Percentiles rank a stretch among this genome's conserved stretches.
phyloP scores from a whole-genome alignment of 2,888 invertebrate genomes.

The Thysanoteuthis rhombus region DNA sequence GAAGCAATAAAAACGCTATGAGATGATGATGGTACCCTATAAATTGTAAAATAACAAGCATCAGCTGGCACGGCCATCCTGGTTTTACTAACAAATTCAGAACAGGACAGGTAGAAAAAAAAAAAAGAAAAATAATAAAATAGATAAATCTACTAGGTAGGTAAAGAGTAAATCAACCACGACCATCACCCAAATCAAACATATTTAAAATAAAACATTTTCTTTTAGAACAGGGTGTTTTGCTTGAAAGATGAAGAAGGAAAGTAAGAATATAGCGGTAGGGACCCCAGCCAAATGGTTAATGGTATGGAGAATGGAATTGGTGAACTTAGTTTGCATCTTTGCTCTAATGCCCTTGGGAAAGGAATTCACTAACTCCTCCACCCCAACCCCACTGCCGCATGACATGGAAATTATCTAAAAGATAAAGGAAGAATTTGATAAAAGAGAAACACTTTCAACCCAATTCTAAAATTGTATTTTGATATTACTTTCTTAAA shows the following conservation, averaged over 20 bases:
- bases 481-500: no score
- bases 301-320: no score
- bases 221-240: background rate
- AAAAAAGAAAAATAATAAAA: no score
- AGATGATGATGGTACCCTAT: constrained; percentile 30
- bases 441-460: no score
- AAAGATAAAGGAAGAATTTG: no score
- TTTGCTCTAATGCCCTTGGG: no score
- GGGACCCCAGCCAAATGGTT: no score
- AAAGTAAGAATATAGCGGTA: background rate
- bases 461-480: no score
- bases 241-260: background rate
- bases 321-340: no score
- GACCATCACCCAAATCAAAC: background rate
- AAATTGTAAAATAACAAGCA: constrained; percentile 31
- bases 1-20: constrained; percentile 27
- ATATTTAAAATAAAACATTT: background rate
- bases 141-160: background rate
- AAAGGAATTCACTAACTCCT: no score
- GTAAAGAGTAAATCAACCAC: background rate
- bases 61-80: background rate
- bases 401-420: no score
- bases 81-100: background rate
- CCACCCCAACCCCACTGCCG: no score
- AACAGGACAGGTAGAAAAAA: background rate